Evolutionary conservation across 2,797 vertebrate species (phyloP).

Genomic region (Rhabdomys pumilio): DNA sequence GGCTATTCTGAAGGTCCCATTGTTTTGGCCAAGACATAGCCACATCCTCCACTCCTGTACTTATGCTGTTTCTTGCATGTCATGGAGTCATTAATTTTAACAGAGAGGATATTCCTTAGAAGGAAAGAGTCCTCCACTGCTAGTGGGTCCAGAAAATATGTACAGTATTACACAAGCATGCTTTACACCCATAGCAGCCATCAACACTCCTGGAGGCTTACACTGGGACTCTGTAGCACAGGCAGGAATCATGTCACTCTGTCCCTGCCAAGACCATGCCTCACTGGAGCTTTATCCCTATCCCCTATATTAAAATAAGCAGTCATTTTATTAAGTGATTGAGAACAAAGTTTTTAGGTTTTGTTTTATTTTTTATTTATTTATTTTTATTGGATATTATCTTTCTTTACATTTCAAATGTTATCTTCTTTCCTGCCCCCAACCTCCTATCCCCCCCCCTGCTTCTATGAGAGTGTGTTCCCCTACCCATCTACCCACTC

Average conservation of each 20-base stretch:
- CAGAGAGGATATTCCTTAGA: not conserved
- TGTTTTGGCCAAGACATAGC: not conserved
- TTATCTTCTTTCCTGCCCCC: too few species aligned
- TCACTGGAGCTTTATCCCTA: not conserved
- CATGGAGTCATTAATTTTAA: not conserved
- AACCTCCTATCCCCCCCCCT: too few species aligned
- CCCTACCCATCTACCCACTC: too few species aligned
- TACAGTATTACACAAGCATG: not conserved
- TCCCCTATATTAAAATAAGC: not conserved
- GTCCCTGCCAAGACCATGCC: not conserved
- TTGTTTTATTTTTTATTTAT: too few species aligned
- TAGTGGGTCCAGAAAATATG: not conserved
- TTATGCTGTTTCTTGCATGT: not conserved
- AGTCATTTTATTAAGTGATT: slow-evolving; percentile 49
- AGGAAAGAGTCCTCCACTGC: not conserved
- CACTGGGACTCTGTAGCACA: too few species aligned
- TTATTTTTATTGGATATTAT: too few species aligned
- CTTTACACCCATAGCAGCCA: not conserved
- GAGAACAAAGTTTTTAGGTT: not conserved
- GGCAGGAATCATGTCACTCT: not conserved
- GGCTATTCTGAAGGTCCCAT: not conserved
- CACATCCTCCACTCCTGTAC: not conserved
- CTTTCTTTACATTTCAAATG: too few species aligned
- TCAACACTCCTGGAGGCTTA: not conserved
- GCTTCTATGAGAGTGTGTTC: too few species aligned